Evolutionary conservation across 1,140 invertebrate genomes (phyloP), one percentile per base, ranked within the genome.

Genomic region (Pectinophora gossypiella): DNA sequence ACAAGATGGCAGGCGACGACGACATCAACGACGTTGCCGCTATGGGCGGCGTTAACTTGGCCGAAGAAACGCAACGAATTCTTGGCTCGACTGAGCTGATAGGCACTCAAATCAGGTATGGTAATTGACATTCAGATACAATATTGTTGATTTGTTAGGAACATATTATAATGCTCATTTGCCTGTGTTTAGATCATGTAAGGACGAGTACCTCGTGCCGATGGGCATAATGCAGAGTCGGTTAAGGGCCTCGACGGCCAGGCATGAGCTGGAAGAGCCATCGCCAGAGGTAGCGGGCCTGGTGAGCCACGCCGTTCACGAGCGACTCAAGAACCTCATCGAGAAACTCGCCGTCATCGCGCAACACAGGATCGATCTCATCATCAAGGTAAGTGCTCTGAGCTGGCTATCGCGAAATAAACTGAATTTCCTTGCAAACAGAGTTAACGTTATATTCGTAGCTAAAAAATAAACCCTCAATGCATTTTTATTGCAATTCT

Each of bases 11-110:
- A 0, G 83, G 77, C 0, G 80, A 84, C 56, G 83, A 86, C 32
- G 83, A 86, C 23, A 98, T 99, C 61, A 99, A 99, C 76, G 98
- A 99, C 90, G 98, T 99, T 0, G 97, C 98, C 18, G 97, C 97
- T 4, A 99, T 99, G 98, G 98, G 98, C 65, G 98, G 98, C 19
- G 97, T 99, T n/a, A 99, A 99, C 89, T 90, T 99, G 63, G 94
- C 95, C 1, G 98, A 99, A 88, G 98, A 99, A 88, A 95, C 94
- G 47, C 96, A 98, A 77, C 93, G 95, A 84, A 99, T 99, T 72
- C 90, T 99, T 20, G 97, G 97, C 2, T 96, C 96, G 2, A 97
- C 97, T 3, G 97, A 99, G 72, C 95, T 97, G 84, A 96, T 99
- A 51, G 97, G 97, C 6, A 97, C 97, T 0, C 97, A 99, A 87